Percentiles rank a stretch among this genome's conserved stretches.
These are phyloP conservation scores for Chaetura pelagica DNA, from an alignment of 2,113 vertebrate species.

Conservation along the genomic window DNA sequence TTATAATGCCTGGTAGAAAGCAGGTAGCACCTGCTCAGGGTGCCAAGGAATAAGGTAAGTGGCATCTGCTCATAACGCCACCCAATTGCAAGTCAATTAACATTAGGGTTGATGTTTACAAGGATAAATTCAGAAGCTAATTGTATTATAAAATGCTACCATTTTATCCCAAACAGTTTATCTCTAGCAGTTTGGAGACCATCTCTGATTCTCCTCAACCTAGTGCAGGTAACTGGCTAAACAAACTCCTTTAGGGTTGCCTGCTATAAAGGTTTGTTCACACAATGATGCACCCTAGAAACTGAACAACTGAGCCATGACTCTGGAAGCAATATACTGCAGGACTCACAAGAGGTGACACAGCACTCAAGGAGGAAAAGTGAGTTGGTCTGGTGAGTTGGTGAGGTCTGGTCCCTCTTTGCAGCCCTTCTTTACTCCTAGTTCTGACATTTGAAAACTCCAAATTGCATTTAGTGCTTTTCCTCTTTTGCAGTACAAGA, in stretches of 20 bases:
- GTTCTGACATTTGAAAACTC: neutral
- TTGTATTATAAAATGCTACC: accelerated
- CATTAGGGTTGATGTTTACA: neutral
- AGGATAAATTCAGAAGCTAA: neutral
- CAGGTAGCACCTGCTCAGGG: neutral
- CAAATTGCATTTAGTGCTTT: neutral
- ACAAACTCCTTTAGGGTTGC: neutral
- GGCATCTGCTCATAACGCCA: neutral
- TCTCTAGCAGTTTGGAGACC: neutral
- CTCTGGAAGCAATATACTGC: neutral
- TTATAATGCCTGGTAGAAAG: neutral
- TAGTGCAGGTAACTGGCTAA: neutral
- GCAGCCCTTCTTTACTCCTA: neutral
- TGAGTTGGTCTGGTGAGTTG: neutral
- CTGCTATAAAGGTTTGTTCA: neutral
- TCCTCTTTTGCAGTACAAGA: neutral
- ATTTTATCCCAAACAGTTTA: neutral
- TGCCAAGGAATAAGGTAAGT: conserved; percentile 29
- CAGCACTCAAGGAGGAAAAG: neutral
- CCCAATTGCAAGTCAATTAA: neutral
- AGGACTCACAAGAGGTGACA: neutral
- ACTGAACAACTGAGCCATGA: neutral
- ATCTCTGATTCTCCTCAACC: neutral
- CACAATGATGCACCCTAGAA: neutral
- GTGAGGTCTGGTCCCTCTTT: neutral